Conservation (phyloP, 2,113 vertebrate genomes). For the Chrysemys picta region DNA sequence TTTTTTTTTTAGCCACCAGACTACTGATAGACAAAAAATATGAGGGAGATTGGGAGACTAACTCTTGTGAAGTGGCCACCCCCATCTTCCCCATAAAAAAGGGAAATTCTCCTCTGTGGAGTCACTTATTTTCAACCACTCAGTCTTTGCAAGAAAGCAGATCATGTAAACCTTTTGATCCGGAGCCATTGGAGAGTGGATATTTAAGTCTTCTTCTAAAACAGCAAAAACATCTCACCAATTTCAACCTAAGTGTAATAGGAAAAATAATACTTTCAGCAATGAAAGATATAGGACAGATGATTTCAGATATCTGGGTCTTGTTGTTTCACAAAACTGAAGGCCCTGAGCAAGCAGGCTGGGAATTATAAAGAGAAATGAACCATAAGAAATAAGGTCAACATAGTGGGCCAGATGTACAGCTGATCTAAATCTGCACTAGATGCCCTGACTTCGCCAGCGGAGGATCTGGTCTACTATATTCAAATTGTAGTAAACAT, state of each 20-base stretch:
- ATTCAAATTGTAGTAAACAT: conserved; percentile 15
- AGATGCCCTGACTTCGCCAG: conserved; percentile 20
- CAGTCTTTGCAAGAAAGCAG: not conserved
- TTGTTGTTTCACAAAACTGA: not conserved
- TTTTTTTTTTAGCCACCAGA: not conserved
- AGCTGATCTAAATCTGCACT: not conserved
- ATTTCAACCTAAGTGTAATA: not conserved
- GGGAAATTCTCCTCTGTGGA: not conserved
- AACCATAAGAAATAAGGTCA: conserved; percentile 13
- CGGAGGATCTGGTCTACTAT: not conserved
- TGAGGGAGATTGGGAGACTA: not conserved
- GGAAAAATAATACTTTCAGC: not conserved
- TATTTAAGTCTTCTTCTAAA: not conserved
- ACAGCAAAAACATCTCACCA: not conserved
- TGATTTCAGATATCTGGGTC: not conserved
- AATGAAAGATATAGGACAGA: not conserved
- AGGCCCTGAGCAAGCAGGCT: not conserved
- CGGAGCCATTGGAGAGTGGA: not conserved
- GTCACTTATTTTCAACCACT: not conserved
- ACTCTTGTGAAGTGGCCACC: not conserved
- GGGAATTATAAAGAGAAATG: not conserved
- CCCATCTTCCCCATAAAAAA: not conserved
- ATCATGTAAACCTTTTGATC: not conserved
- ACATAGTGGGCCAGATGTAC: not conserved
- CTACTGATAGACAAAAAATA: not conserved